Evolutionary conservation across 2,797 vertebrate species (phyloP).

Genomic region (Muraenolepis orangiensis): DNA sequence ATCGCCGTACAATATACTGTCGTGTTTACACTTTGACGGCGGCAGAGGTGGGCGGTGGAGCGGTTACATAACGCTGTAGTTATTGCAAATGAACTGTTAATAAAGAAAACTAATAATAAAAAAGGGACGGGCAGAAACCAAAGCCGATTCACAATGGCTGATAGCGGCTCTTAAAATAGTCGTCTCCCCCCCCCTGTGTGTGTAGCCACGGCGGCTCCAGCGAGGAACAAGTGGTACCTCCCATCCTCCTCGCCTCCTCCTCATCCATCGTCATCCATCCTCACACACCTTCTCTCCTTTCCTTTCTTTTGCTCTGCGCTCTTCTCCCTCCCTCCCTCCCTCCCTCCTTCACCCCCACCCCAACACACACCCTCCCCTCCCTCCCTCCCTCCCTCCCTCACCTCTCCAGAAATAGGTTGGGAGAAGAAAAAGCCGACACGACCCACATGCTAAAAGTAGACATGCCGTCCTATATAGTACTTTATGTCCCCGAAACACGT

Average conservation of each 20-base stretch:
- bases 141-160: slow-evolving; percentile 28
- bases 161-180: slow-evolving; percentile 52
- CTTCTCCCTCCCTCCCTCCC: neutral
- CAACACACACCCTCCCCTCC: neutral
- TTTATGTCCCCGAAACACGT: slow-evolving; percentile 47
- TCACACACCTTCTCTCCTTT: neutral
- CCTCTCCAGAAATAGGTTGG: slow-evolving; percentile 15
- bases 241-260: neutral
- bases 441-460: slow-evolving; percentile 71
- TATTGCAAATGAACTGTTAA: slow-evolving; percentile 3
- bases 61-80: slow-evolving; percentile 3
- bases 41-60: neutral
- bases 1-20: slow-evolving; percentile 3
- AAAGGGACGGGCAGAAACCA: slow-evolving; percentile 28
- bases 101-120: too few relatives aligned
- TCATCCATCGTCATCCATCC: too few relatives aligned
- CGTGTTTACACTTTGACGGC: neutral
- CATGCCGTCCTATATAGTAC: slow-evolving; percentile 38
- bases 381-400: slow-evolving; percentile 39
- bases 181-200: too few relatives aligned
- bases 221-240: too few relatives aligned
- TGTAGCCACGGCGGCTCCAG: neutral
- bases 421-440: slow-evolving; percentile 60
- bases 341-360: neutral
- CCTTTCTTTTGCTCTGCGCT: neutral